A percentile compares a stretch with the other conserved stretches of the same genome.
Evolutionary conservation across 2,113 vertebrate species (phyloP).

Genomic region (Eulemur rufifrons): DNA sequence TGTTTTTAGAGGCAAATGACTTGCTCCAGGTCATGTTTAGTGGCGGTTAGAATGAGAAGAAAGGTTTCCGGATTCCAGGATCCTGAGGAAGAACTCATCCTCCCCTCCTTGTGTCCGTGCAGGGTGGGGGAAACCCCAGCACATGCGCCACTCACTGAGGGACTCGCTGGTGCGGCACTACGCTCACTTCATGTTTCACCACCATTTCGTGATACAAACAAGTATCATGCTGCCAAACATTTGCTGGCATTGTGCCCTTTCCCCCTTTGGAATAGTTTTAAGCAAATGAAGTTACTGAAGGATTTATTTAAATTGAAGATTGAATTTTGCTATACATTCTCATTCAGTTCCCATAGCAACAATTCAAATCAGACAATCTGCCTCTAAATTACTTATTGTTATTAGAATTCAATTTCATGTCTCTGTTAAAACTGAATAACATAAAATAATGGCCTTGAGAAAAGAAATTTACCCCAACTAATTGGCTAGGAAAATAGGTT

Average conservation of each 20-base stretch:
- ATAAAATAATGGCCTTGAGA: slow-evolving; percentile 80
- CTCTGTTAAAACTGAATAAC: slow-evolving; percentile 84
- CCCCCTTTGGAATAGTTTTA: slow-evolving; percentile 75
- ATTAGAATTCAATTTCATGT: slow-evolving; percentile 86
- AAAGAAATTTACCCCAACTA: slow-evolving; percentile 80
- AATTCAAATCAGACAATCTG: slow-evolving; percentile 82
- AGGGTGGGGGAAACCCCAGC: not conserved
- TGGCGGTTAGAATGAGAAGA: not conserved
- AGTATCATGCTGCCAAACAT: slow-evolving; percentile 22
- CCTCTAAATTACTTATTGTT: slow-evolving; percentile 86
- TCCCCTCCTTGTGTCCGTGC: not conserved
- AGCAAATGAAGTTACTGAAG: slow-evolving; percentile 84
- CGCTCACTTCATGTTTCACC: slow-evolving; percentile 41
- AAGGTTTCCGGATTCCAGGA: not conserved
- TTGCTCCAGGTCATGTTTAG: not conserved
- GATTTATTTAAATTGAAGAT: slow-evolving; percentile 85
- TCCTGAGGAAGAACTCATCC: not conserved
- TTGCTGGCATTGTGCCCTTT: slow-evolving; percentile 62
- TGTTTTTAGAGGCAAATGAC: not conserved
- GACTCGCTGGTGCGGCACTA: slow-evolving; percentile 23
- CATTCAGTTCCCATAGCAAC: slow-evolving; percentile 89
- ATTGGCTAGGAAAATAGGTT: slow-evolving; percentile 85
- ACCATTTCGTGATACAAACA: slow-evolving; percentile 55
- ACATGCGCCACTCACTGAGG: not conserved
- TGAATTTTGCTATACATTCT: slow-evolving; percentile 82